phyloP scores from a whole-genome alignment of 2,888 invertebrate genomes.

The Eumacrocentrus americanus region DNA sequence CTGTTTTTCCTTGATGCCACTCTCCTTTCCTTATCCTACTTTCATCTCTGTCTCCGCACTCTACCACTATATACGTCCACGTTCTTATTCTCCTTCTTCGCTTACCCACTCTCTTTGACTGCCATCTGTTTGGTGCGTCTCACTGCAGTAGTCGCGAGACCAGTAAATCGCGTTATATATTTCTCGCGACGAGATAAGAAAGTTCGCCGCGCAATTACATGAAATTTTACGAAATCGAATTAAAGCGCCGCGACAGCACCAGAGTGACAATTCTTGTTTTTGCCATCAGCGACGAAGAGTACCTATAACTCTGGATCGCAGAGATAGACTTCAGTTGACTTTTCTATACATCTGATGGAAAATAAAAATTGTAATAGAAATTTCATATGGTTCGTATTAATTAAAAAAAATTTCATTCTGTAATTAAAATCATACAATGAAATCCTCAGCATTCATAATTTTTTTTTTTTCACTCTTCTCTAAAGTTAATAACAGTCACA shows the following conservation, averaged over 20 bases:
- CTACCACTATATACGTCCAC: not conserved
- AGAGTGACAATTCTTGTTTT: constrained; percentile 26
- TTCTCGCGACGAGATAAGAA: constrained; percentile 22
- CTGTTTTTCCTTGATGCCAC: constrained; percentile 26
- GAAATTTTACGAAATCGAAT: constrained; percentile 26
- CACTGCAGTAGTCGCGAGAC: not conserved
- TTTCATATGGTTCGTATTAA: too few species aligned
- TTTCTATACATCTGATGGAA: too few species aligned
- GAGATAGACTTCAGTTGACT: too few species aligned
- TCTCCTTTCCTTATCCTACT: constrained; percentile 18
- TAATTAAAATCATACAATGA: too few species aligned
- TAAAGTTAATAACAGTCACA: not conserved
- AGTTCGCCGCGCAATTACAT: constrained; percentile 20
- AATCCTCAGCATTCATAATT: not conserved
- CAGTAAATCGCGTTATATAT: constrained; percentile 20
- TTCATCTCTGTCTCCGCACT: not conserved
- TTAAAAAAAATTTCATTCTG: too few species aligned
- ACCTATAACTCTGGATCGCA: too few species aligned
- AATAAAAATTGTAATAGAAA: too few species aligned
- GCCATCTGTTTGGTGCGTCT: constrained; percentile 23
- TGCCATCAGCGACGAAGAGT: not conserved
- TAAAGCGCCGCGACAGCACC: not conserved
- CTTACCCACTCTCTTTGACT: not conserved
- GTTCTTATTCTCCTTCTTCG: constrained; percentile 8
- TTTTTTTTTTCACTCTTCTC: not conserved